A percentile compares a stretch with the other conserved stretches of the same genome.
These are phyloP conservation scores for Penaeus monodon DNA, from an alignment of 2,888 invertebrate genomes.

Conservation along the genomic window DNA sequence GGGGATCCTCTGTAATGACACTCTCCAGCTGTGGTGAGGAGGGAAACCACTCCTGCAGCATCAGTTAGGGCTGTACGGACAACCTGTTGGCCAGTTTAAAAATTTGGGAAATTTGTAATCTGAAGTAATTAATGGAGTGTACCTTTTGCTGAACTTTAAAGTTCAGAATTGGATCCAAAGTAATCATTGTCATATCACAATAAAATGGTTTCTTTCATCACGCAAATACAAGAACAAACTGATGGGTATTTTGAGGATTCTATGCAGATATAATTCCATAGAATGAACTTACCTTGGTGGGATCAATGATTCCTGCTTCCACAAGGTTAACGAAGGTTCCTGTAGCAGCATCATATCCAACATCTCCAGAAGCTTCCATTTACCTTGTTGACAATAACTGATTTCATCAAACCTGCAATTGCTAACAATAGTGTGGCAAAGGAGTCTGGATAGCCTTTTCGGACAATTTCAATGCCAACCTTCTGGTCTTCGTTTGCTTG, in stretches of 20 bases:
- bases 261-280: not conserved
- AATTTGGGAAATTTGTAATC: too few relatives aligned
- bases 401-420: conserved; percentile 95
- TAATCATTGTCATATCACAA: too few relatives aligned
- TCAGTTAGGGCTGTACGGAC: conserved; percentile 93
- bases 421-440: conserved; percentile 87
- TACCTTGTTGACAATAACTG: conserved; percentile 92
- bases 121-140: too few relatives aligned
- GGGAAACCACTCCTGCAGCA: conserved; percentile 95
- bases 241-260: not conserved
- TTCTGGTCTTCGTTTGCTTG: conserved; percentile 84
- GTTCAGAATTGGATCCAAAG: too few relatives aligned
- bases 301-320: conserved; percentile 94
- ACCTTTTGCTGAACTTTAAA: too few relatives aligned
- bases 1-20: conserved; percentile 94
- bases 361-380: conserved; percentile 70
- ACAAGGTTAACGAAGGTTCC: conserved; percentile 93
- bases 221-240: not conserved
- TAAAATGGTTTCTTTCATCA: too few relatives aligned
- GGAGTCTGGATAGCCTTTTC: conserved; percentile 89
- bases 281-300: conserved; percentile 82
- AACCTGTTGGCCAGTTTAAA: conserved; percentile 74
- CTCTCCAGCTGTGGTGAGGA: conserved; percentile 95
- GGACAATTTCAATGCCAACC: conserved; percentile 86
- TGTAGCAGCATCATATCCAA: conserved; percentile 85